Conservation (phyloP, 2,113 vertebrate species). For the Nyctereutes procyonoides region DNA sequence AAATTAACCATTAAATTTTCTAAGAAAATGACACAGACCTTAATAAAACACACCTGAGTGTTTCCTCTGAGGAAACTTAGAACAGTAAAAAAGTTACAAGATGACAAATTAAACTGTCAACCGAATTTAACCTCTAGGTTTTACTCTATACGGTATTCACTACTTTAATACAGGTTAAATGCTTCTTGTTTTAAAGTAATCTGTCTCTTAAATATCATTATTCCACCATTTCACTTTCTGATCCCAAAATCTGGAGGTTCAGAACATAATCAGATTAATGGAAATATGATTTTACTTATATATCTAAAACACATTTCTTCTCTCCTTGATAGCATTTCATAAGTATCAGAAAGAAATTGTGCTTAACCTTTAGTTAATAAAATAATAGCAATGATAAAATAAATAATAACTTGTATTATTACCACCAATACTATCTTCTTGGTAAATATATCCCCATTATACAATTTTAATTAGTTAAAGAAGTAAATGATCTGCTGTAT, state of each 20-base stretch:
- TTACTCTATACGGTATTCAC: not conserved
- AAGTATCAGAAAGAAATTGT: conserved; percentile 19
- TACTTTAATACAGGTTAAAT: not conserved
- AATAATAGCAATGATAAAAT: conserved; percentile 25
- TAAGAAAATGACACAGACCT: conserved; percentile 36
- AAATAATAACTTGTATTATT: not conserved
- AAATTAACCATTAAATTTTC: conserved; percentile 63
- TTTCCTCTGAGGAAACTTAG: conserved; percentile 30
- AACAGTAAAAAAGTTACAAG: conserved; percentile 33
- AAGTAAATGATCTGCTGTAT: conserved; percentile 37
- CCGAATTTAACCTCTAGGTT: not conserved
- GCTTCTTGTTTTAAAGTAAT: conserved; percentile 38
- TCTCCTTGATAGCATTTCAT: not conserved
- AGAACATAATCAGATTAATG: conserved; percentile 57
- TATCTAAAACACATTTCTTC: conserved; percentile 13
- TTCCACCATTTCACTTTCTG: conserved; percentile 3
- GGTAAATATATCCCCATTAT: not conserved
- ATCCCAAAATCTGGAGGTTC: conserved; percentile 23
- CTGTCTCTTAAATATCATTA: conserved; percentile 35
- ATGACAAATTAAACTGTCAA: conserved; percentile 1
- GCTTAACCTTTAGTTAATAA: conserved; percentile 22
- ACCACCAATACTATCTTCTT: conserved; percentile 13
- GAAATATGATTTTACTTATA: conserved; percentile 30
- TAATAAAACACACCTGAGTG: conserved; percentile 10
- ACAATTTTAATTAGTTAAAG: conserved; percentile 24